Evolutionary conservation across 2,797 vertebrate genomes (phyloP).

Genomic region (Mus spretus): DNA sequence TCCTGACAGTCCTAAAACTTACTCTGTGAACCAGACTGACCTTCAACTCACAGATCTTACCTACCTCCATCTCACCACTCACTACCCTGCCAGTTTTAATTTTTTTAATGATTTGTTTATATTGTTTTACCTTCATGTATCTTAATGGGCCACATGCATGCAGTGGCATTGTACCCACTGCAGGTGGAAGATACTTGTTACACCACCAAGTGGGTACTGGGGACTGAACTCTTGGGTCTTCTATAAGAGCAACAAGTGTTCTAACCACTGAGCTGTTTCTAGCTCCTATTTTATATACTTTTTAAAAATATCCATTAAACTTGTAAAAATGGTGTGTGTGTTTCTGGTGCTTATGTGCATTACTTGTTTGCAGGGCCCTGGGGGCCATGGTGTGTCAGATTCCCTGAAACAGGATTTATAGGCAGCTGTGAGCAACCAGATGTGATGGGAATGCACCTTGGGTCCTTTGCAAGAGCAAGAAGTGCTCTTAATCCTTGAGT

Average conservation of each 20-base stretch:
- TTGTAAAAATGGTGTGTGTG: not conserved
- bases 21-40: not conserved
- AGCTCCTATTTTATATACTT: too few species aligned
- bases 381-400: not conserved
- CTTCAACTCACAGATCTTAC: not conserved
- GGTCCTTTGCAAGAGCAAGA: not conserved
- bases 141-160: not conserved
- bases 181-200: not conserved
- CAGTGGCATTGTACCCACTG: not conserved
- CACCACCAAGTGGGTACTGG: not conserved
- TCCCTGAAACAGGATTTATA: not conserved
- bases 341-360: not conserved
- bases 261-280: not conserved
- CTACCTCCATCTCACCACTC: not conserved
- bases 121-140: not conserved
- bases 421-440: not conserved
- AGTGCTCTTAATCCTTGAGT: not conserved
- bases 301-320: not conserved
- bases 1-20: not conserved
- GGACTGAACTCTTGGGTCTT: not conserved
- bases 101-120: not conserved
- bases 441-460: not conserved
- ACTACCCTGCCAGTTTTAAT: not conserved
- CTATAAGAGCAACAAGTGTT: not conserved
- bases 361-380: not conserved